Conservation (phyloP, 2,113 vertebrate genomes). For the Sterrhoptilus dennistouni region DNA sequence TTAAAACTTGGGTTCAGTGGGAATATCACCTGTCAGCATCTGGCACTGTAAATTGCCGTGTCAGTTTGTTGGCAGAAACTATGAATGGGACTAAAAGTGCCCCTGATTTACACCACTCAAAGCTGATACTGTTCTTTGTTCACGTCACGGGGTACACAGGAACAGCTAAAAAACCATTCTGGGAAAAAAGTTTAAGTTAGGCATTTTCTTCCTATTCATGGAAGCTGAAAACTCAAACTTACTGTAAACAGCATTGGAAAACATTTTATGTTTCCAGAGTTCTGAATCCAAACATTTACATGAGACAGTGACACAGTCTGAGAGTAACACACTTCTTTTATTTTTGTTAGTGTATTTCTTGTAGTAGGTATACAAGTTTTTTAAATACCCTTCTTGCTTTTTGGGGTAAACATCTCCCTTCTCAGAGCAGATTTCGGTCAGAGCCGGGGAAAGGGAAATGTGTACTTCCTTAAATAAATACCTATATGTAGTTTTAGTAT, state of each 20-base stretch:
- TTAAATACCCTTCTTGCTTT: neutral
- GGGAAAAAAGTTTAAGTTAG: neutral
- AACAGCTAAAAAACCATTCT: conserved; percentile 4
- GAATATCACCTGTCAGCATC: conserved; percentile 53
- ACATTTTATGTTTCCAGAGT: conserved; percentile 25
- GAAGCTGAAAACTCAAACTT: conserved; percentile 37
- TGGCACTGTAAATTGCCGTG: neutral
- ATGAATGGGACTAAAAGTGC: neutral
- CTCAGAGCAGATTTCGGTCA: neutral
- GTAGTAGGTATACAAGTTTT: neutral
- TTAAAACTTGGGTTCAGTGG: conserved; percentile 12
- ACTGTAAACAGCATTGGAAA: conserved; percentile 58
- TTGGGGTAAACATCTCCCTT: conserved; percentile 24
- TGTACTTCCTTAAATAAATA: conserved; percentile 61
- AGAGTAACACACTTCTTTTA: neutral
- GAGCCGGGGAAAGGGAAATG: conserved; percentile 43
- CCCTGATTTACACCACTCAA: conserved; percentile 25
- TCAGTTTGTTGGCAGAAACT: conserved; percentile 44
- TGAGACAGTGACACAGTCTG: neutral
- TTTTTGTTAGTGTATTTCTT: neutral
- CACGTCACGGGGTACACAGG: neutral
- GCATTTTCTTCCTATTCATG: conserved; percentile 18
- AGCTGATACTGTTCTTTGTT: conserved; percentile 3
- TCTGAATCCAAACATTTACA: conserved; percentile 41
- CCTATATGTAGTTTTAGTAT: neutral